Evolutionary conservation across 2,113 vertebrate species (phyloP).

Genomic region (Entelurus aequoreus): DNA sequence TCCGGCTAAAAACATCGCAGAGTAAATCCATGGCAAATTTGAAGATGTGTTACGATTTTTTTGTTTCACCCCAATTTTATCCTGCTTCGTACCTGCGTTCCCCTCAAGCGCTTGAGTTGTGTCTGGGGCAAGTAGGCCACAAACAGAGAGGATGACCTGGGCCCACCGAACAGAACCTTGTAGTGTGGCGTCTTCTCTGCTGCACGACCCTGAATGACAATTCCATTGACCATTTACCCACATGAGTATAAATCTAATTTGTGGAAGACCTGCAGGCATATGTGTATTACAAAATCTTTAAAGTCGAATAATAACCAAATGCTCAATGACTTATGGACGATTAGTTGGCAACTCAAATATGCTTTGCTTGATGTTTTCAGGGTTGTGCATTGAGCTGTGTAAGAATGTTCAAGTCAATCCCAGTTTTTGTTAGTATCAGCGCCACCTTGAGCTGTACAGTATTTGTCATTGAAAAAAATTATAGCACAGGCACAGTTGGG

Average conservation of each 20-base stretch:
- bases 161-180: slow-evolving; percentile 71
- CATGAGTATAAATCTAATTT: background rate
- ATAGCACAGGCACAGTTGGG: too few relatives aligned
- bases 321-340: background rate
- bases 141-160: slow-evolving; percentile 53
- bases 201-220: slow-evolving; percentile 32
- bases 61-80: too few relatives aligned
- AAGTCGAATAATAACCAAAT: too few relatives aligned
- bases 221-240: background rate
- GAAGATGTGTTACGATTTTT: background rate
- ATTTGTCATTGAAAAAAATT: too few relatives aligned
- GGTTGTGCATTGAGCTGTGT: background rate
- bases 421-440: too few relatives aligned
- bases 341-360: background rate
- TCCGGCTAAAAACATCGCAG: slow-evolving; percentile 54
- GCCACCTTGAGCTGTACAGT: too few relatives aligned
- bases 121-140: slow-evolving; percentile 72
- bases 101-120: slow-evolving; percentile 56
- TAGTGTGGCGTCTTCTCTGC: slow-evolving; percentile 69
- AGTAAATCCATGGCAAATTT: background rate
- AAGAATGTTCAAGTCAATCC: background rate
- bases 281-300: too few relatives aligned
- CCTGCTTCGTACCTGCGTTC: slow-evolving; percentile 51
- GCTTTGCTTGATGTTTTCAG: background rate
- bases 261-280: background rate